Evolutionary conservation across 2,888 invertebrate genomes (phyloP).

Genomic region (Bruchidius siliquastri): DNA sequence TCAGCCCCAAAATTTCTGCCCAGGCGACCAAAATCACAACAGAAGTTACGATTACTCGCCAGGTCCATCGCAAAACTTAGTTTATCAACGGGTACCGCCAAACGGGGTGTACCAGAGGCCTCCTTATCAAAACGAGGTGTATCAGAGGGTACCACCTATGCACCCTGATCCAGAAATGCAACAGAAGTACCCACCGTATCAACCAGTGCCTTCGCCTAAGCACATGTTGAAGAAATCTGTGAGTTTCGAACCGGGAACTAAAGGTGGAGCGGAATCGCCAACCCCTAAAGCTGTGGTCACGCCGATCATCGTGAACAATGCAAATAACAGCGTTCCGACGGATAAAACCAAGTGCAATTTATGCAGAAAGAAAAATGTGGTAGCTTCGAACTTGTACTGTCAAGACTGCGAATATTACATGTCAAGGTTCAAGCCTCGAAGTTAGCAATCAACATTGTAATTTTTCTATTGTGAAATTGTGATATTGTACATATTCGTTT

Average conservation of each 20-base stretch:
- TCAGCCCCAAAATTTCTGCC: conserved; percentile 12
- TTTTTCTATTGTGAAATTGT: conserved; percentile 5
- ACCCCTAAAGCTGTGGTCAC: conserved; percentile 41
- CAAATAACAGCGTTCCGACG: conserved; percentile 38
- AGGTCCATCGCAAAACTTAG: neutral
- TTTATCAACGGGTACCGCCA: conserved; percentile 13
- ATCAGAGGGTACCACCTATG: conserved; percentile 39
- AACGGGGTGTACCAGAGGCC: conserved; percentile 12
- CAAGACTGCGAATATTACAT: conserved; percentile 90
- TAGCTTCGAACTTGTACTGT: conserved; percentile 77
- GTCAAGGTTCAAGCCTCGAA: conserved; percentile 69
- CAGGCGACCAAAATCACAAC: neutral
- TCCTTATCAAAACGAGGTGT: conserved; percentile 9
- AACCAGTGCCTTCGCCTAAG: conserved; percentile 59
- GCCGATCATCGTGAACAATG: conserved; percentile 44
- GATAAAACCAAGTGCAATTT: conserved; percentile 74
- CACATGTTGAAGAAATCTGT: conserved; percentile 63
- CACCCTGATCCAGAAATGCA: conserved; percentile 27
- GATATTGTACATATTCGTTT: neutral
- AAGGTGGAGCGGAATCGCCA: conserved; percentile 51
- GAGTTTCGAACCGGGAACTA: conserved; percentile 69
- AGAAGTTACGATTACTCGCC: neutral
- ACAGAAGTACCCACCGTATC: conserved; percentile 57
- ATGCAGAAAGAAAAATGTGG: conserved; percentile 79
- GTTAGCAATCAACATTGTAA: conserved; percentile 22